Percentiles rank a stretch among this genome's conserved stretches.
phyloP scores from a whole-genome alignment of 1,140 invertebrate genomes.

The Triops longicaudatus region DNA sequence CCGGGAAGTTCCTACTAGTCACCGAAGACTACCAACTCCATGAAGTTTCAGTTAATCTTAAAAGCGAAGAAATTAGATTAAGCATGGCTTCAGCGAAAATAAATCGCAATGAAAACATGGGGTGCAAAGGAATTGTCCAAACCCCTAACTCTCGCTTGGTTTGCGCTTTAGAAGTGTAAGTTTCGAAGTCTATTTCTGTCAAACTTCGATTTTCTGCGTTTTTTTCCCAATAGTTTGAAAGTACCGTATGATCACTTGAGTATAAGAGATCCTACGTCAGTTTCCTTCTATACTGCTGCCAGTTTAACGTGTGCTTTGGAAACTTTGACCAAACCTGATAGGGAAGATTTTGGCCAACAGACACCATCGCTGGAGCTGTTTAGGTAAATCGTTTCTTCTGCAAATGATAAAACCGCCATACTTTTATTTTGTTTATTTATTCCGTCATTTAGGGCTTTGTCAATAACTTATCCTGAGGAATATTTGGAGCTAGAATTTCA shows the following conservation, averaged over 20 bases:
- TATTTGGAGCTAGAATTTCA: not conserved
- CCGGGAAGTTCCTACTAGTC: conserved; percentile 8
- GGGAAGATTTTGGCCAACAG: not conserved
- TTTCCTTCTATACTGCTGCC: not conserved
- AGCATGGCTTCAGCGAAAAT: not conserved
- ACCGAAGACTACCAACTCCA: conserved; percentile 19
- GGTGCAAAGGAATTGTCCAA: conserved; percentile 11
- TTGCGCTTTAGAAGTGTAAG: not conserved
- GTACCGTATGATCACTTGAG: conserved; percentile 22
- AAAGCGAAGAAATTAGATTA: not conserved
- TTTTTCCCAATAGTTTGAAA: no score
- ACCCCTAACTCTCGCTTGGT: not conserved
- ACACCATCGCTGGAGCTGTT: not conserved
- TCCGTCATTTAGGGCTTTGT: not conserved
- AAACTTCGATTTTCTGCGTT: no score
- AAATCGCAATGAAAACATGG: conserved; percentile 8
- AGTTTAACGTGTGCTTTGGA: not conserved
- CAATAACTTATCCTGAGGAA: not conserved
- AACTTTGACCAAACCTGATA: not conserved
- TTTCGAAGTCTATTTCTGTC: not conserved
- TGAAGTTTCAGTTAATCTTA: not conserved
- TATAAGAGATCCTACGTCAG: not conserved
- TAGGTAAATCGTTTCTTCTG: not conserved
- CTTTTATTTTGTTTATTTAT: not conserved
- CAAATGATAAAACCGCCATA: not conserved